Conservation (phyloP, 2,797 vertebrate species). For the Enteromius paludinosus region DNA sequence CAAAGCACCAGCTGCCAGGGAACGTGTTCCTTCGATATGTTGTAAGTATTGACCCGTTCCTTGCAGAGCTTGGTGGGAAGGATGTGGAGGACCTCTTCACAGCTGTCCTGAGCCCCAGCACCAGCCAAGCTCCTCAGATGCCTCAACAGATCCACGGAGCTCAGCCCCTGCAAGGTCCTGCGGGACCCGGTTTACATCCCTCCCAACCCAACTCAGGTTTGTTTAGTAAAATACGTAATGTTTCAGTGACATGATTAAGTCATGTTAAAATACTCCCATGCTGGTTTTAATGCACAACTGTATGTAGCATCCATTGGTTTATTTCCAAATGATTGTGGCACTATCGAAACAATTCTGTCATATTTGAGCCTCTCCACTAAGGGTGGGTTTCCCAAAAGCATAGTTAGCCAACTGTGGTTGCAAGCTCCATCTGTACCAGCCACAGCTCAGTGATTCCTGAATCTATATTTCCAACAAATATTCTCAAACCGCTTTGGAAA, state of each 20-base stretch:
- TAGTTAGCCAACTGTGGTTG: neutral
- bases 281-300: neutral
- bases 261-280: neutral
- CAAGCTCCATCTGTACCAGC: neutral
- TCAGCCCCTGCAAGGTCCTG: slow-evolving; percentile 75
- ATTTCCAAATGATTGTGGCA: neutral
- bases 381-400: neutral
- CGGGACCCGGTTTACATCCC: slow-evolving; percentile 76
- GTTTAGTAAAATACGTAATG: neutral
- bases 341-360: neutral
- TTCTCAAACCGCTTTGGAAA: neutral
- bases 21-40: neutral
- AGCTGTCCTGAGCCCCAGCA: slow-evolving; percentile 93
- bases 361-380: neutral
- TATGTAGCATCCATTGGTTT: neutral
- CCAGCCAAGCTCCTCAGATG: slow-evolving; percentile 83
- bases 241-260: neutral
- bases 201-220: slow-evolving; percentile 87
- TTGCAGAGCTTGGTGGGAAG: slow-evolving; percentile 94
- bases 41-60: slow-evolving; percentile 29
- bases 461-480: neutral
- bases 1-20: neutral
- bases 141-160: slow-evolving; percentile 80
- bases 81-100: slow-evolving; percentile 98
- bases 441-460: neutral